phyloP scores from a whole-genome alignment of 2,888 invertebrate species.

The Andrena marginata region DNA sequence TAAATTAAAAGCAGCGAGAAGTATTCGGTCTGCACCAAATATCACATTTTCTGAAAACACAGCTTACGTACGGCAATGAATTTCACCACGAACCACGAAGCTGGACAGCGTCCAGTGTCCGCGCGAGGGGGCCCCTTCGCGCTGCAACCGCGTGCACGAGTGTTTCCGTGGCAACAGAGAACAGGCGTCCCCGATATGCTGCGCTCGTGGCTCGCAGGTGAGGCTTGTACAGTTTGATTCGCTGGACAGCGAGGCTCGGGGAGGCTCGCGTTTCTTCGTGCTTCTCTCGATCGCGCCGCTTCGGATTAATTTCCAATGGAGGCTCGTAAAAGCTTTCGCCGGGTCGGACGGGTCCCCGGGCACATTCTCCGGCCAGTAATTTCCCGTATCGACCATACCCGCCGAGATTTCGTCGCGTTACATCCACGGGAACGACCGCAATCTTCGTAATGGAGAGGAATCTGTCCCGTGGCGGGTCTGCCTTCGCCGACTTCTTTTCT shows the following conservation, averaged over 20 bases:
- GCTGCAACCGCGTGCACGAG: slow-evolving; percentile 46
- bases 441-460: slow-evolving; percentile 70
- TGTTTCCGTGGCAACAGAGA: slow-evolving; percentile 70
- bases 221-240: slow-evolving; percentile 45
- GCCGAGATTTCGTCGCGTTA: slow-evolving; percentile 38
- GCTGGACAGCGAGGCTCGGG: slow-evolving; percentile 39
- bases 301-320: slow-evolving; percentile 18
- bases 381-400: slow-evolving; percentile 27
- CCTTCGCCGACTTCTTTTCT: slow-evolving; percentile 23
- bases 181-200: slow-evolving; percentile 57
- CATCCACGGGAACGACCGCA: slow-evolving; percentile 45
- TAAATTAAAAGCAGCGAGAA: no score
- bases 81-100: slow-evolving; percentile 6
- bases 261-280: background rate
- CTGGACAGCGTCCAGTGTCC: slow-evolving; percentile 12
- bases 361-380: background rate
- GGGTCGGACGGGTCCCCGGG: background rate
- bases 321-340: slow-evolving; percentile 6
- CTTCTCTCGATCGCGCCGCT: background rate
- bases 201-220: slow-evolving; percentile 54
- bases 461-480: slow-evolving; percentile 31
- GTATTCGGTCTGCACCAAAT: no score
- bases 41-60: no score
- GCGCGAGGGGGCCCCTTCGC: slow-evolving; percentile 47
- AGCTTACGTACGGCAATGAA: no score